phyloP scores from a whole-genome alignment of 1,140 invertebrate species.

The Listronotus bonariensis region DNA sequence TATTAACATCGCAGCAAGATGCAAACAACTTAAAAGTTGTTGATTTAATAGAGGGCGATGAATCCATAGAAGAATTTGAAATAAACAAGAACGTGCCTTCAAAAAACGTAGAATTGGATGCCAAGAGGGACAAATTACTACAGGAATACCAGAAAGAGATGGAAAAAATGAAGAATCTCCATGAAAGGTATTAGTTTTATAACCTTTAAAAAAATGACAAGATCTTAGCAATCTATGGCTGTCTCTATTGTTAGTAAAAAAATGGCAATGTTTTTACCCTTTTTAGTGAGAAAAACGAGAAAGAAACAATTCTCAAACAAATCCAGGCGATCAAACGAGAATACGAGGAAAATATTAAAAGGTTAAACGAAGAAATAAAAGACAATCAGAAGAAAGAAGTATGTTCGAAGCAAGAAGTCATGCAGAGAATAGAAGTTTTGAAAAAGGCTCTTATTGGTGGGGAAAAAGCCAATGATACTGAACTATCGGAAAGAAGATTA shows the following conservation, averaged over 20 bases:
- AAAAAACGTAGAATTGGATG: conserved; percentile 47
- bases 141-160: conserved; percentile 58
- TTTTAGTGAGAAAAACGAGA: conserved; percentile 55
- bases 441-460: conserved; percentile 80
- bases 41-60: conserved; percentile 37
- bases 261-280: background rate
- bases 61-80: conserved; percentile 24
- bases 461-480: conserved; percentile 73
- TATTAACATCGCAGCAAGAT: conserved; percentile 61
- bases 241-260: too few relatives aligned
- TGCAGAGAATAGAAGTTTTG: conserved; percentile 62
- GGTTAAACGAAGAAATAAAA: conserved; percentile 50
- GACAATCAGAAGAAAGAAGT: conserved; percentile 42
- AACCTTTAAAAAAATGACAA: too few relatives aligned
- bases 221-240: too few relatives aligned
- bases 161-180: conserved; percentile 56
- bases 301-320: conserved; percentile 58
- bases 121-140: conserved; percentile 50
- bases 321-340: conserved; percentile 56
- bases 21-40: conserved; percentile 40
- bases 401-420: conserved; percentile 54
- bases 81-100: conserved; percentile 26
- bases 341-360: conserved; percentile 54
- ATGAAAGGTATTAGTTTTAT: conserved; percentile 43
- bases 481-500: conserved; percentile 70